Base-by-base conservation (phyloP, 2,888 invertebrate species). In the Dicyrtomina minuta region DNA sequence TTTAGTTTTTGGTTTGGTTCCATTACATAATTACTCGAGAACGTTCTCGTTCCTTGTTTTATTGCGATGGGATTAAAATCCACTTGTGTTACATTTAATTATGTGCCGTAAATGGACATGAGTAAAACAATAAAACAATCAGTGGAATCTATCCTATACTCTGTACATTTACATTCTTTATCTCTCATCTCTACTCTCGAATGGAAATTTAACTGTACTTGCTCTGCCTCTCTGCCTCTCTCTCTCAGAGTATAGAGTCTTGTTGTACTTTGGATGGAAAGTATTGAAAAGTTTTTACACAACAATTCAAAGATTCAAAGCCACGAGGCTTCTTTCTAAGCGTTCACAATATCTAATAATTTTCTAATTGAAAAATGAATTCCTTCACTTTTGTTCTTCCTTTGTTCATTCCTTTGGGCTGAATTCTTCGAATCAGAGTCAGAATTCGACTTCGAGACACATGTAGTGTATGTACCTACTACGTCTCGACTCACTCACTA, bases 321-420 rank as follows among this genome's bases (percentile, higher is more conserved):
- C 58, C 58, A 39, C 20, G n/a, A 33, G 58, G 39, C 58, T 58
- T 56, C 33, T 33, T 33, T 33, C 33, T 8, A 33, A 33, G 33
- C 33, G 4, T 33, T 33, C 33, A 56, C n/a, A 27, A 56, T 51
- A 2, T 17, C 51, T 51, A n/a, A 22, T 58, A 33, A 17, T 58
- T 58, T 58, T 58, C 41, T 58, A 58, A 58, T 58, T 58, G 58
- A 58, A 53, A 53, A 53, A 58, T 41, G 58, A 58, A 55, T 58
- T 58, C 41, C 41, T 41, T 58, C 13, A 3, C 41, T 58, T 58
- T 39, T 33, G 17, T 53, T 2, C 22, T 53, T 24, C 3, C 1
- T 24, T 53, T 22, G 4, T 51, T 20, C 51, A 17, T 51, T 20
- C 51, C 20, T 51, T 51, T n/a, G 51, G 51, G 51, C 51, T 22